Conservation (phyloP, 1,140 invertebrate genomes). For the Solenopsis invicta region DNA sequence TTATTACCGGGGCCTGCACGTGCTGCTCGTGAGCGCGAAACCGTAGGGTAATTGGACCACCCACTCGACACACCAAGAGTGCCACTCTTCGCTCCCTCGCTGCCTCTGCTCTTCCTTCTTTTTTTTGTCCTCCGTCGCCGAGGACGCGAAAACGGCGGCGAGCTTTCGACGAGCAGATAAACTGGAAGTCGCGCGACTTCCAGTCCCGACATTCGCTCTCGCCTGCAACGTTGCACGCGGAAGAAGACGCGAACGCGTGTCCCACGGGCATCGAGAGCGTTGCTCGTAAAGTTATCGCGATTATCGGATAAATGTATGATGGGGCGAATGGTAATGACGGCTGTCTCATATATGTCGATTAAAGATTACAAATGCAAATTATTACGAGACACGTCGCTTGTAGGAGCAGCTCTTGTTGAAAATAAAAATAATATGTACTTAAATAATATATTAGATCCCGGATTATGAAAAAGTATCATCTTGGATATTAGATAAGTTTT, state of each 20-base stretch:
- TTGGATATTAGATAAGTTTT: not conserved
- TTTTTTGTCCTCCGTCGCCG: slow-evolving; percentile 25
- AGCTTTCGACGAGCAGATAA: slow-evolving; percentile 57
- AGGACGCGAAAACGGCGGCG: slow-evolving; percentile 54
- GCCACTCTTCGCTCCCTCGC: slow-evolving; percentile 69
- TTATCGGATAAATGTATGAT: slow-evolving; percentile 7
- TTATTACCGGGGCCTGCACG: slow-evolving; percentile 84
- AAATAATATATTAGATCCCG: not conserved
- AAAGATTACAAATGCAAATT: slow-evolving; percentile 31
- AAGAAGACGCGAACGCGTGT: slow-evolving; percentile 14
- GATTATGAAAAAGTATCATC: not conserved
- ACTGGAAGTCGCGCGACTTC: slow-evolving; percentile 57
- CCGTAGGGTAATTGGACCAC: slow-evolving; percentile 86
- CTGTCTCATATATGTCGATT: not conserved
- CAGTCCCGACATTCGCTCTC: slow-evolving; percentile 1
- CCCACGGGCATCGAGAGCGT: slow-evolving; percentile 5
- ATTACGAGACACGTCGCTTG: not conserved
- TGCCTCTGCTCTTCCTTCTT: slow-evolving; percentile 43
- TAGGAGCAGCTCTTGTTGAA: not conserved
- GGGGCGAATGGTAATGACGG: not conserved
- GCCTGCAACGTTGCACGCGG: not conserved
- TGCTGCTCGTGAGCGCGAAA: slow-evolving; percentile 83
- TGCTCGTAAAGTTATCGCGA: slow-evolving; percentile 5
- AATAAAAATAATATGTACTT: not conserved
- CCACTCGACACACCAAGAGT: slow-evolving; percentile 78